Percentiles rank a stretch among this genome's conserved stretches.
These are phyloP conservation scores for Cephalotes varians DNA, from an alignment of 2,888 invertebrate genomes.

Conservation along the genomic window DNA sequence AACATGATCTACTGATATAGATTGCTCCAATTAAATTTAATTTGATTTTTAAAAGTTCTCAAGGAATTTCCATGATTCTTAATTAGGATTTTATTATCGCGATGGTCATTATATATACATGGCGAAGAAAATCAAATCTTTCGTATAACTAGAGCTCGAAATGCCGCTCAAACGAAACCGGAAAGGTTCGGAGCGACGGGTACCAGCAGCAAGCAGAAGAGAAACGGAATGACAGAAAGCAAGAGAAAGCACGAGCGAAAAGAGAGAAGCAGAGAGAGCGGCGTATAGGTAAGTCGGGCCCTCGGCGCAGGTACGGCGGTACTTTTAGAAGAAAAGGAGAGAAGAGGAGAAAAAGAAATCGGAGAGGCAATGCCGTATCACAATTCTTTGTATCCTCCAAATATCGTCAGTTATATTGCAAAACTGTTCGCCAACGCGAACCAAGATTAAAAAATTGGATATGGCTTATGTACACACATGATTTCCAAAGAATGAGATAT, in stretches of 20 bases:
- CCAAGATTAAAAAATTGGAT: background rate
- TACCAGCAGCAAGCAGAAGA: constrained; percentile 6
- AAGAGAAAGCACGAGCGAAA: constrained; percentile 35
- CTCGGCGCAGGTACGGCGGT: constrained; percentile 59
- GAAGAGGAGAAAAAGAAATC: constrained; percentile 53
- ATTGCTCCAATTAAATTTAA: background rate
- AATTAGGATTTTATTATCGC: background rate
- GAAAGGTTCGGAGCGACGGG: constrained; percentile 3
- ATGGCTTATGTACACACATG: background rate
- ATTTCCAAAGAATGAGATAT: background rate
- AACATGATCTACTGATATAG: background rate
- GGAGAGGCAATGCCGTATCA: constrained; percentile 63
- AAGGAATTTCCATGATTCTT: background rate
- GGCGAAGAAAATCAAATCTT: background rate
- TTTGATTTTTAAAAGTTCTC: background rate
- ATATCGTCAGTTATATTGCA: background rate
- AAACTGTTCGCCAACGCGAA: background rate
- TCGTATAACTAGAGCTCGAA: background rate
- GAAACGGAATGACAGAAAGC: constrained; percentile 29
- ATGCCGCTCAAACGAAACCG: background rate
- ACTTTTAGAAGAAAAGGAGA: constrained; percentile 51
- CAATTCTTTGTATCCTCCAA: constrained; percentile 41
- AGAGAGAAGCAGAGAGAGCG: constrained; percentile 41
- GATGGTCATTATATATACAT: background rate
- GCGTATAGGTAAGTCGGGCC: constrained; percentile 55